These are phyloP conservation scores for Chironomus riparius DNA, from an alignment of 2,888 invertebrate genomes.

Conservation along the genomic window DNA sequence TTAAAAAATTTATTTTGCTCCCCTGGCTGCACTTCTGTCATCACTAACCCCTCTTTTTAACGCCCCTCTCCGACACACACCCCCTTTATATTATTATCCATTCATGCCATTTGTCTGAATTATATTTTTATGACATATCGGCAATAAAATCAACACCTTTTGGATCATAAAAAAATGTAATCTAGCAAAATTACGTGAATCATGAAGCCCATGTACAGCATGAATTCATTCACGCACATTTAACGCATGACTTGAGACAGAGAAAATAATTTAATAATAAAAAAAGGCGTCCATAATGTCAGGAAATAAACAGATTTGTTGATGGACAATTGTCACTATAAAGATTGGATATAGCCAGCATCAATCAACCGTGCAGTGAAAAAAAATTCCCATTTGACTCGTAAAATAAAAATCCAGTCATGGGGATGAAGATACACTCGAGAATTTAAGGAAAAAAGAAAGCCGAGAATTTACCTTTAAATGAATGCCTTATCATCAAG, in stretches of 20 bases:
- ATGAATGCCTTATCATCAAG: neutral
- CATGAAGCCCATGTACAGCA: neutral
- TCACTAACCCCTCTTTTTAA: too few relatives aligned
- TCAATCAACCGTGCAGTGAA: slow-evolving; percentile 1
- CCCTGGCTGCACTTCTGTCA: too few relatives aligned
- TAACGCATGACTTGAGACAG: too few relatives aligned
- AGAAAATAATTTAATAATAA: too few relatives aligned
- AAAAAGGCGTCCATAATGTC: neutral
- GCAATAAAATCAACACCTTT: slow-evolving; percentile 20
- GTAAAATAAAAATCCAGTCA: neutral
- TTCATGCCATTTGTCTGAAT: neutral
- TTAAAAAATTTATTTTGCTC: too few relatives aligned
- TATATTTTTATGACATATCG: neutral
- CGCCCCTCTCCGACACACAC: too few relatives aligned
- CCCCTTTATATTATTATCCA: neutral
- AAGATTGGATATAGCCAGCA: neutral
- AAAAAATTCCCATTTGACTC: neutral
- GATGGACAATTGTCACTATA: slow-evolving; percentile 19
- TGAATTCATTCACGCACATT: neutral
- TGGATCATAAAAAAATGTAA: slow-evolving; percentile 12
- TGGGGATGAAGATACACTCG: neutral
- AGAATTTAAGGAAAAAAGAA: neutral
- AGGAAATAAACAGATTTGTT: slow-evolving; percentile 17
- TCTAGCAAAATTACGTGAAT: slow-evolving; percentile 7
- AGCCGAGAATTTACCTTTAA: neutral